Evolutionary conservation across 2,113 vertebrate species (phyloP), one percentile per base, ranked within the genome.

Genomic region (Paraplagusia blochii): DNA sequence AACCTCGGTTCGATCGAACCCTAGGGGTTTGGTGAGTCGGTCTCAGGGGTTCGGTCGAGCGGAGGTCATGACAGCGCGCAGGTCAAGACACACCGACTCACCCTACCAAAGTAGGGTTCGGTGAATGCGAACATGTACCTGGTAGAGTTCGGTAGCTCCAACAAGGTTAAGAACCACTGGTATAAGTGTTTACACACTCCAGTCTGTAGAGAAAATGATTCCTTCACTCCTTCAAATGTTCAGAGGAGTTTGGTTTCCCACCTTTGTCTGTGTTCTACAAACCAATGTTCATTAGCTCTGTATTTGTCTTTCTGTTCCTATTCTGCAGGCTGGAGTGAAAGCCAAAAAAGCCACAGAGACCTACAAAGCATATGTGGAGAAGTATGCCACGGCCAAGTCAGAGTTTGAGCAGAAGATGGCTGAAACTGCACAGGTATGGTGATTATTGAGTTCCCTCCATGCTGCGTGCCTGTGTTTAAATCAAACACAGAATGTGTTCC

Each of bases 351-450:
- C 96, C 79, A 98, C 95, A 65, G 96, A 98, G 85, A 84, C 91
- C 34, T 99, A 99, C 82, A 98, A 92, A 85, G 84, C 92, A 0
- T 98, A 91, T 34, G 93, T 98, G 80, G 95, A 98, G 83, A 99
- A 98, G 77, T 98, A 99, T 10, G 94, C 94, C 69, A 68, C 87
- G 10, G 91, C 94, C 40, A 99, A 98, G 90, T 87, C 92, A 7
- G 96, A 96, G 83, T 99, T 99, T 91, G 95, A 99, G 74, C 93
- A 95, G 82, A 97, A 94, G 88, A 98, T 99, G 96, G 90, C 92
- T 63, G 95, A 97, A 87, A 98, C 96, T 11, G 92, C 95, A 58
- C 94, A 98, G 93, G 96, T 97, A 88, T 1, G 7, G 15, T 13
- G 58, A 58, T 22, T 7, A 19, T 40, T 22, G 4, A 1, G 11